These are phyloP conservation scores for Athrips mouffetella DNA, from an alignment of 2,888 invertebrate genomes.

Conservation along the genomic window DNA sequence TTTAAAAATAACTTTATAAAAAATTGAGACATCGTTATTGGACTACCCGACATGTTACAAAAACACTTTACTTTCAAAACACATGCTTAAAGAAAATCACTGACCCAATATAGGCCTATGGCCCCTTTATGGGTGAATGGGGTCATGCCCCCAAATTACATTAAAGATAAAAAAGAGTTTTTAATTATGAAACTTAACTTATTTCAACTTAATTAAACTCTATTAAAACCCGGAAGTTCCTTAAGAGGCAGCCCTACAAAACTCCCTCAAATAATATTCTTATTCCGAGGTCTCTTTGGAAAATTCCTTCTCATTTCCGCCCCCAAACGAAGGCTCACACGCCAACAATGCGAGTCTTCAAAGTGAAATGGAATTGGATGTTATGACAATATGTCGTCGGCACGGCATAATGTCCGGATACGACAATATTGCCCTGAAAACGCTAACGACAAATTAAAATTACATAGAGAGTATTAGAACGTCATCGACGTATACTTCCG, in stretches of 20 bases:
- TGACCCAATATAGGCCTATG: not conserved
- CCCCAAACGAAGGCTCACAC: slow-evolving; percentile 61
- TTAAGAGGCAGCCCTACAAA: slow-evolving; percentile 8
- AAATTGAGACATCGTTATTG: too few relatives aligned
- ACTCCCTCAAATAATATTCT: slow-evolving; percentile 62
- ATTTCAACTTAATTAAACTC: too few relatives aligned
- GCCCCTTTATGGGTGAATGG: too few relatives aligned
- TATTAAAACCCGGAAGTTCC: too few relatives aligned
- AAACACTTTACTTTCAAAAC: too few relatives aligned
- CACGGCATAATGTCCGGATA: slow-evolving; percentile 43
- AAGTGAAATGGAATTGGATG: slow-evolving; percentile 70
- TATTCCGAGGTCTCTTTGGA: slow-evolving; percentile 58
- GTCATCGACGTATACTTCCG: not conserved
- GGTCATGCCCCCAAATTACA: too few relatives aligned
- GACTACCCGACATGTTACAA: too few relatives aligned
- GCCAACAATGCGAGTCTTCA: slow-evolving; percentile 59
- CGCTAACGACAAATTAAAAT: slow-evolving; percentile 41
- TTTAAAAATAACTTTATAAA: too few relatives aligned
- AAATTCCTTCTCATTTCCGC: slow-evolving; percentile 73
- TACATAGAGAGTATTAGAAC: slow-evolving; percentile 21
- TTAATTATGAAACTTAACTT: too few relatives aligned
- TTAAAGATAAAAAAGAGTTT: too few relatives aligned
- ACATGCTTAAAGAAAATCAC: not conserved
- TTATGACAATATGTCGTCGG: slow-evolving; percentile 66
- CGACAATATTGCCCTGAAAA: slow-evolving; percentile 44